Conservation (phyloP, 2,113 vertebrate species). For the Bagarius yarrelli region DNA sequence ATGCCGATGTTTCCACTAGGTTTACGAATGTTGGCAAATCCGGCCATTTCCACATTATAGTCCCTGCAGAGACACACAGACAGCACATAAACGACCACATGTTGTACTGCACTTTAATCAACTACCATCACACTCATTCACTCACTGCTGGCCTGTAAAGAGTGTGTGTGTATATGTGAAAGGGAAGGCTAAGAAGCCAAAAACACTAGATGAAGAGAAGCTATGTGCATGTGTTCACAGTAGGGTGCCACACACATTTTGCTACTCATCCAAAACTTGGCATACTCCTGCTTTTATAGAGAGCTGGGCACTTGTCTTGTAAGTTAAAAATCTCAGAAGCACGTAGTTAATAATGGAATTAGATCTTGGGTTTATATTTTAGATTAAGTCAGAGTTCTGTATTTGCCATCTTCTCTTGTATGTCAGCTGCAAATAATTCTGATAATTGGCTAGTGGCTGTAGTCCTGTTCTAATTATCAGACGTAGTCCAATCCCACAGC, state of each 20-base stretch:
- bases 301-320: conserved; percentile 42
- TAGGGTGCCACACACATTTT: conserved; percentile 2
- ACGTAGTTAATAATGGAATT: conserved; percentile 61
- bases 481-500: conserved; percentile 59
- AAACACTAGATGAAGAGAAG: conserved; percentile 41
- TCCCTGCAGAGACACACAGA: conserved; percentile 64
- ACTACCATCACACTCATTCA: conserved; percentile 61
- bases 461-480: conserved; percentile 64
- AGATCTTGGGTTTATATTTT: conserved; percentile 59
- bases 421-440: conserved; percentile 68
- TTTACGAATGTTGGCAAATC: conserved; percentile 70
- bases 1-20: conserved; percentile 67
- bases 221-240: conserved; percentile 34
- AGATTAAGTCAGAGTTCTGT: conserved; percentile 58
- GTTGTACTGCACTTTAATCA: conserved; percentile 65
- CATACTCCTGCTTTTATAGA: conserved; percentile 48
- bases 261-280: conserved; percentile 29
- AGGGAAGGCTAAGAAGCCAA: conserved; percentile 40
- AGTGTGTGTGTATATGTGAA: not conserved
- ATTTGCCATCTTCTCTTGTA: conserved; percentile 46
- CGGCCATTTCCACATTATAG: conserved; percentile 71
- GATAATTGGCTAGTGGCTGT: conserved; percentile 61
- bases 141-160: conserved; percentile 21
- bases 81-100: conserved; percentile 71
- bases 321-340: conserved; percentile 43